Base-by-base conservation (phyloP, 1,140 invertebrate species). In the Pteromalus puparum region DNA sequence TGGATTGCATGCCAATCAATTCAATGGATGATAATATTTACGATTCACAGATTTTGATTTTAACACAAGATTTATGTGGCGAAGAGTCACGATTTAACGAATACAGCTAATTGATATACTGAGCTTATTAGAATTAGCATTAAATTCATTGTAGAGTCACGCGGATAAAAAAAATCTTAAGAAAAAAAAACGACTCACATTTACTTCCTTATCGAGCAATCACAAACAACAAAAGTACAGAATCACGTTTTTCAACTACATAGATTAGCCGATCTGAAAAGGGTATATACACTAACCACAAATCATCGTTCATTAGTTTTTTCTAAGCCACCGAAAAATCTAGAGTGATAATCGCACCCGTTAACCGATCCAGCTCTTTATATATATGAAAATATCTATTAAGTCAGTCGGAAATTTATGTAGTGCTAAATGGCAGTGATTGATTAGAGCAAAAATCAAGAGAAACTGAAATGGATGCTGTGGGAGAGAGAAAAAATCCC, bases 261-360 rank as follows among this genome's bases (percentile, higher is more conserved):
- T 18, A 5, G 6, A 61, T 61, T 61, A 48, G 46, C 46, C 21
- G 53, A 7, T 18, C 53, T 61, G 53, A n/a, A 21, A 61, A 61
- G 53, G 6, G 15, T 18, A 13, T 13, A 34, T 46, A 18, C 48
- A 18, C 13, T 34, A 21, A 65, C 13, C 53, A 61, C 76, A 38
- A 65, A 78, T 78, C 76, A 78, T 67, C 76, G n/a, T 78, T 78
- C 76, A 78, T 65, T 78, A 65, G 53, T 12, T 30, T 78, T 65
- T 65, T 77, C 46, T 13, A 38, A 21, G 38, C 73, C 21, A 7
- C 34, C 46, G 15, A 46, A 75, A 75, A 75, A 42, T 21, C 73
- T 24, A 1, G 30, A 48, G 7, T 18, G 38, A 77, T 67, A 78
- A 65, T 78, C 26, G 53, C 9, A 1, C 28, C 38, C 76, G 30